phyloP scores from a whole-genome alignment of 2,113 vertebrate genomes.

The Brienomyrus longianalis region DNA sequence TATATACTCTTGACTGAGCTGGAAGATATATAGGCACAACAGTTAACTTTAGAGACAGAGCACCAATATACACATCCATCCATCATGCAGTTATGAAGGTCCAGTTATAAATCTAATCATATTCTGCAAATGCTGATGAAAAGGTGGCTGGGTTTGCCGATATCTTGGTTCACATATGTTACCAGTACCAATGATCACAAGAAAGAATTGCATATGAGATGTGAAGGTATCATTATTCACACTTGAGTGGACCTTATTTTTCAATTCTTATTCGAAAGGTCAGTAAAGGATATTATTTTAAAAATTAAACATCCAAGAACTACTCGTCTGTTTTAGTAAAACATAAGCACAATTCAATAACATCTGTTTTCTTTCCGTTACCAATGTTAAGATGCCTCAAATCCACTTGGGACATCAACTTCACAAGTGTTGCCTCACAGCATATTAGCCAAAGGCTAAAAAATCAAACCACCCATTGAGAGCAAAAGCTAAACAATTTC shows the following conservation, averaged over 20 bases:
- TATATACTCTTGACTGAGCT: neutral
- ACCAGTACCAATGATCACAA: neutral
- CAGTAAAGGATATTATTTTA: neutral
- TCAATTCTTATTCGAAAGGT: neutral
- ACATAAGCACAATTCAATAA: neutral
- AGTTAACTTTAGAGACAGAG: neutral
- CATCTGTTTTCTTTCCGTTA: neutral
- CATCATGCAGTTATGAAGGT: neutral
- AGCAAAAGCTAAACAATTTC: neutral
- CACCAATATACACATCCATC: neutral
- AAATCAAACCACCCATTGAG: slow-evolving; percentile 4
- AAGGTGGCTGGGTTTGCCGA: neutral
- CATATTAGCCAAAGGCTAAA: neutral
- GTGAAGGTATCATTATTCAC: neutral
- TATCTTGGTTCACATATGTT: neutral
- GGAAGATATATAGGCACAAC: neutral
- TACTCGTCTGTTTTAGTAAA: neutral
- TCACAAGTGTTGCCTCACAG: neutral
- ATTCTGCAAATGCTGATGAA: neutral
- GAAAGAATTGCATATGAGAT: neutral
- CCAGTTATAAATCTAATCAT: neutral
- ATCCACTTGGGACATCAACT: neutral
- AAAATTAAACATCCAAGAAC: neutral
- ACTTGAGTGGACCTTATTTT: neutral
- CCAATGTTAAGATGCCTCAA: neutral